Base-by-base conservation (phyloP, 2,888 invertebrate genomes). In the Chalcis sispes region DNA sequence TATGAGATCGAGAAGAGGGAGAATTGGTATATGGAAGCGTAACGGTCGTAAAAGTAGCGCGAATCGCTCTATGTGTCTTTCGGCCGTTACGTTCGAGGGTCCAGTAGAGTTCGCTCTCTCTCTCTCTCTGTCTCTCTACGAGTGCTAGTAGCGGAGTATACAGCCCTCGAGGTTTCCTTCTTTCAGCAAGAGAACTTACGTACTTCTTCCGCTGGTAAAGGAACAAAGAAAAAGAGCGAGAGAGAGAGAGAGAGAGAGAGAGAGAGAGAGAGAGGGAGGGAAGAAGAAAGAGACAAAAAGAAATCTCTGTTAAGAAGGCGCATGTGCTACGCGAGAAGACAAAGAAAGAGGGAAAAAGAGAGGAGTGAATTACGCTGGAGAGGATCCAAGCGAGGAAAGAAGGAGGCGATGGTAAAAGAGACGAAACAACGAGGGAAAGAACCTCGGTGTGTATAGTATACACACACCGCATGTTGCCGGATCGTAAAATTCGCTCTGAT, bases 401-500 rank as follows among this genome's bases (percentile, higher is more conserved):
- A n/a, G 67, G 67, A 78, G 73, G n/a, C n/a, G n/a, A n/a, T n/a
- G n/a, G 67, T 48, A 62, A 76, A 65, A 62, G 76, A 69, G 42
- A 48, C 66, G 65, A 77, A 70, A 76, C 73, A 77, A 65, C 64
- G 59, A 5, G n/a, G n/a, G n/a, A n/a, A n/a, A n/a, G n/a, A n/a
- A n/a, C n/a, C n/a, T n/a, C n/a, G n/a, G n/a, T n/a, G n/a, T n/a
- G n/a, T n/a, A n/a, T n/a, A n/a, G 8, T 36, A 15, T 27, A 15
- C 52, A 42, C 70, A n/a, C 81, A 83, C 81, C 81, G 87, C 86
- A 81, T 87, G 88, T 87, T 86, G 84, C 82, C 82, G 82, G 86
- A 84, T 88, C 88, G 87, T 88, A 88, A 88, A 88, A 88, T 85
- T 86, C 82, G 64, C 83, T 84, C 86, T 88, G 88, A 88, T 88